Conservation (phyloP, 2,113 vertebrate genomes). For the Pterocles burchelli region DNA sequence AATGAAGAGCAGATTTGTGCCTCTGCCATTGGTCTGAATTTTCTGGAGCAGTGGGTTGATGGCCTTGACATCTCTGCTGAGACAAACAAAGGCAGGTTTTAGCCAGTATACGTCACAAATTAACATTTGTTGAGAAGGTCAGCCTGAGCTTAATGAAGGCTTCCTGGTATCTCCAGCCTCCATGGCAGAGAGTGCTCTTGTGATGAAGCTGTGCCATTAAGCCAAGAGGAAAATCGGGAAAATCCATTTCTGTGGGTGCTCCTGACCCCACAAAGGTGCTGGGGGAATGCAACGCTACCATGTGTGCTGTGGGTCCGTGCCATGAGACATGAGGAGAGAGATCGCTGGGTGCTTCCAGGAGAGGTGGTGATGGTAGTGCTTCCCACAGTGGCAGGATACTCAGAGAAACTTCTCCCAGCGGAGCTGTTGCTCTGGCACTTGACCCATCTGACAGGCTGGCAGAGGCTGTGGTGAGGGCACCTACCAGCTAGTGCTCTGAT, state of each 20-base stretch:
- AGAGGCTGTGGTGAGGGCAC: background rate
- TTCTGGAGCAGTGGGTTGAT: background rate
- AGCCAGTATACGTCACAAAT: background rate
- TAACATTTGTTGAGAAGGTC: background rate
- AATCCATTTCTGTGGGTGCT: background rate
- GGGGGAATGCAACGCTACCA: fast-evolving
- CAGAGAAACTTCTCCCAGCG: background rate
- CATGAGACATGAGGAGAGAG: background rate
- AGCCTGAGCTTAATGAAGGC: background rate
- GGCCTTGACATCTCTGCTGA: background rate
- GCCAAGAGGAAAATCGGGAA: fast-evolving
- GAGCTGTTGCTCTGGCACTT: background rate
- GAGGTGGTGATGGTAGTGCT: background rate
- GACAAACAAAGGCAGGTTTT: background rate
- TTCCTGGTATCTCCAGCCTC: background rate
- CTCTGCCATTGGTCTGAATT: background rate
- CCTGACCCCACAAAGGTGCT: background rate
- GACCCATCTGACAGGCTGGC: background rate
- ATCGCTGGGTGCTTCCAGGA: background rate
- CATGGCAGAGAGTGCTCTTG: background rate
- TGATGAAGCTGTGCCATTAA: background rate
- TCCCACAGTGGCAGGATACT: background rate
- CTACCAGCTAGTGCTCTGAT: background rate
- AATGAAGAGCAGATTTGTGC: background rate
- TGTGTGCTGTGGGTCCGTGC: background rate